Evolutionary conservation across 2,113 vertebrate genomes (phyloP).

Genomic region (Genyomyrus donnyi): DNA sequence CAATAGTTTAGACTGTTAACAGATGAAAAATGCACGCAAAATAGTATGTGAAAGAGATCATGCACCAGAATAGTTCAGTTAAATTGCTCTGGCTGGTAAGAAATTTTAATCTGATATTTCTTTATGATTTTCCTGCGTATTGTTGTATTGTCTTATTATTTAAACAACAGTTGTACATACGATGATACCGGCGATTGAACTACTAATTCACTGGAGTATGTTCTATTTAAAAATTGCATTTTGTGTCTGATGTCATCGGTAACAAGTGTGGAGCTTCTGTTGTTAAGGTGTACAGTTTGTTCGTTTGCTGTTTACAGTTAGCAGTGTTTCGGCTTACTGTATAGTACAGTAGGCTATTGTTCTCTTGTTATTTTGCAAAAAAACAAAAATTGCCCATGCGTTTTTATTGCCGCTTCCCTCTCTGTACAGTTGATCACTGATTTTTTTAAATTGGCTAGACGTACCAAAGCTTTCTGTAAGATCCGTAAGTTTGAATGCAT

Average conservation of each 20-base stretch:
- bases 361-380: constrained; percentile 10
- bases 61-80: constrained; percentile 2
- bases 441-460: not conserved
- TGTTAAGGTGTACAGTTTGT: constrained; percentile 4
- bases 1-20: not conserved
- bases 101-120: not conserved
- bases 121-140: not conserved
- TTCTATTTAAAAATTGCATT: not conserved
- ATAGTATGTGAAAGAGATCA: not conserved
- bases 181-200: not conserved
- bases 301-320: not conserved
- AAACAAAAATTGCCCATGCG: not conserved
- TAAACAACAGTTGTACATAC: not conserved
- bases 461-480: not conserved
- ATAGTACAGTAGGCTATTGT: constrained; percentile 5
- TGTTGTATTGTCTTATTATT: not conserved
- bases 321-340: not conserved
- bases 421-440: not conserved
- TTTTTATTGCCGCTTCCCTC: not conserved
- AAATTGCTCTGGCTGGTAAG: not conserved
- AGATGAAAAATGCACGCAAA: not conserved
- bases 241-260: constrained; percentile 8
- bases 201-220: not conserved
- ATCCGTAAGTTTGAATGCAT: not conserved
- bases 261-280: constrained; percentile 9